phyloP scores from a whole-genome alignment of 2,888 invertebrate genomes.

The Nephrotoma appendiculata region DNA sequence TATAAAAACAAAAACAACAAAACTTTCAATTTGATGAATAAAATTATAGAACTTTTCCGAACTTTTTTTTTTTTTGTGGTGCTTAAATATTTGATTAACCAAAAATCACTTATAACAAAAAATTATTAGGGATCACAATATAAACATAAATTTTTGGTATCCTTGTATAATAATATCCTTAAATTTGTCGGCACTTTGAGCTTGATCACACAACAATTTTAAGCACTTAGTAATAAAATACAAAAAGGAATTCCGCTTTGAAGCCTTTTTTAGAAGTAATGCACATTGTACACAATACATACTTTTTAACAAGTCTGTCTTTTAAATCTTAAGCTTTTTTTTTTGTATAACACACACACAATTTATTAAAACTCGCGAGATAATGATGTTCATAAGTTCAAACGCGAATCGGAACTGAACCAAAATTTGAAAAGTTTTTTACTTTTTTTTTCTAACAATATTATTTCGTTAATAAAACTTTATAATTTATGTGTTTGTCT shows the following conservation, averaged over 20 bases:
- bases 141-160: not conserved
- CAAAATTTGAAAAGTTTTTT: not conserved
- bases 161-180: not conserved
- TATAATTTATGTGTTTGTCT: not conserved
- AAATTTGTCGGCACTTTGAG: not conserved
- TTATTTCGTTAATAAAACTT: not conserved
- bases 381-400: not conserved
- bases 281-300: not conserved
- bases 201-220: not conserved
- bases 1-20: not conserved
- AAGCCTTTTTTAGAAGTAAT: not conserved
- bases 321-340: not conserved
- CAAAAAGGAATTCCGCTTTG: not conserved
- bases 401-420: slow-evolving; percentile 5
- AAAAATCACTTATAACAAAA: not conserved
- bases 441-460: not conserved
- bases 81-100: not conserved
- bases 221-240: not conserved
- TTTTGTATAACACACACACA: not conserved
- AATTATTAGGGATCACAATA: not conserved
- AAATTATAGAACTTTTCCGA: not conserved
- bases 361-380: not conserved
- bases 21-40: not conserved
- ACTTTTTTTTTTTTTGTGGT: not conserved
- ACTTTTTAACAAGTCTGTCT: not conserved